Conservation (phyloP, 1,140 invertebrate genomes). For the Matsumurasca onukii region DNA sequence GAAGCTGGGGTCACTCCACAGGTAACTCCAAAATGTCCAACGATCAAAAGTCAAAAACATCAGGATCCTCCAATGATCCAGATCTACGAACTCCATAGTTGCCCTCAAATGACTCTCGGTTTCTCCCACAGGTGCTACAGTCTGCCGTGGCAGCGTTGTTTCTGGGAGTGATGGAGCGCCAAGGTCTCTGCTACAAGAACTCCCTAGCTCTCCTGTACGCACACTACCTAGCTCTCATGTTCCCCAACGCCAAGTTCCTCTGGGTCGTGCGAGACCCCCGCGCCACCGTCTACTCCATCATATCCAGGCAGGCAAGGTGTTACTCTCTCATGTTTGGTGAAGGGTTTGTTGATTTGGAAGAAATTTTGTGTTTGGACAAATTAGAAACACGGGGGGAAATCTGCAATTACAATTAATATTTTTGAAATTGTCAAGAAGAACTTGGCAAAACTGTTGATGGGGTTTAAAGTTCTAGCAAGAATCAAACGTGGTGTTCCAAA, state of each 20-base stretch:
- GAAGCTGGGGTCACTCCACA: slow-evolving; percentile 7
- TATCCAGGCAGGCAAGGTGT: slow-evolving; percentile 75
- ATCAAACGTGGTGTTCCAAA: background rate
- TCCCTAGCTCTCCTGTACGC: slow-evolving; percentile 96
- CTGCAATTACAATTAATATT: background rate
- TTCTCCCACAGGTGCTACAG: slow-evolving; percentile 70
- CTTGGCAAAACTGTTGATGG: background rate
- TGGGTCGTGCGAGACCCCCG: slow-evolving; percentile 97
- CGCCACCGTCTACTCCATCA: slow-evolving; percentile 96
- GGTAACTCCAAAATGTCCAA: background rate
- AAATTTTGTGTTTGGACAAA: background rate
- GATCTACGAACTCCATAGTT: background rate
- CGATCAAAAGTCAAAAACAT: background rate
- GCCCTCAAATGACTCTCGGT: background rate
- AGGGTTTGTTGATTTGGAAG: background rate
- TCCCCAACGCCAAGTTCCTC: slow-evolving; percentile 85
- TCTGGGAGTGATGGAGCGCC: slow-evolving; percentile 90
- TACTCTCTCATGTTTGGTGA: background rate
- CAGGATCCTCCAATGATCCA: background rate
- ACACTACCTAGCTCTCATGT: slow-evolving; percentile 63
- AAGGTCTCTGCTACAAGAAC: slow-evolving; percentile 98
- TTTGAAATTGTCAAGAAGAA: background rate
- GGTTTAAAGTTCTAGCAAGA: background rate
- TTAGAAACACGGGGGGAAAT: background rate
- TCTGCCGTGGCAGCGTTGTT: slow-evolving; percentile 95